These are phyloP conservation scores for Zalophus californianus DNA, from an alignment of 2,797 vertebrate genomes.

Conservation along the genomic window DNA sequence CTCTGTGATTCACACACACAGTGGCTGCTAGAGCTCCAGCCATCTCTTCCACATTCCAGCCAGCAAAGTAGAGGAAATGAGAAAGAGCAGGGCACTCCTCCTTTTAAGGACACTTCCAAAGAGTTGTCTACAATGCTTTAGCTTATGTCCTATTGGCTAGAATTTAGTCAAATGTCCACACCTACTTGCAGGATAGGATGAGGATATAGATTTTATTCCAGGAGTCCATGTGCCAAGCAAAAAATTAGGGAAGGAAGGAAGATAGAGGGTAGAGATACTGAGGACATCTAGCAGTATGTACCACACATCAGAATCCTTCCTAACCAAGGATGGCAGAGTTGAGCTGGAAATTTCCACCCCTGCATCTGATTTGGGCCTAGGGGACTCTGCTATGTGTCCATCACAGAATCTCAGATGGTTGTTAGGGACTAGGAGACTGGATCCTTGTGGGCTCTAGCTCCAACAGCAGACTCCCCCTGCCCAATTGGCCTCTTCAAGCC, in stretches of 20 bases:
- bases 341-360: not conserved
- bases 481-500: not conserved
- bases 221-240: not conserved
- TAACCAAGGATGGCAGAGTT: not conserved
- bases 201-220: not conserved
- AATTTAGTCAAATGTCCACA: not conserved
- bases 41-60: not conserved
- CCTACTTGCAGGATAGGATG: not conserved
- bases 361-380: not conserved
- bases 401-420: not conserved
- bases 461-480: not conserved
- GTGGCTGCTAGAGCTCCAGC: not conserved
- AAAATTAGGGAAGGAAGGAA: not conserved
- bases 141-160: not conserved
- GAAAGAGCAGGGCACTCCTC: not conserved
- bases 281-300: not conserved
- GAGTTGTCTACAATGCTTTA: not conserved
- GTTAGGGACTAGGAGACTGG: not conserved
- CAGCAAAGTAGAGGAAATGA: not conserved
- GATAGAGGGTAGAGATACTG: not conserved
- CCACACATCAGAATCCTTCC: not conserved
- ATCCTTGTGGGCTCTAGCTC: not conserved
- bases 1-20: not conserved
- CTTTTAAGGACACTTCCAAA: not conserved
- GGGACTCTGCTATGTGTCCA: not conserved